Percentiles rank a stretch among this genome's conserved stretches.
These are phyloP conservation scores for Ardeotis arabs DNA, from an alignment of 2,113 vertebrate genomes.

Conservation along the genomic window DNA sequence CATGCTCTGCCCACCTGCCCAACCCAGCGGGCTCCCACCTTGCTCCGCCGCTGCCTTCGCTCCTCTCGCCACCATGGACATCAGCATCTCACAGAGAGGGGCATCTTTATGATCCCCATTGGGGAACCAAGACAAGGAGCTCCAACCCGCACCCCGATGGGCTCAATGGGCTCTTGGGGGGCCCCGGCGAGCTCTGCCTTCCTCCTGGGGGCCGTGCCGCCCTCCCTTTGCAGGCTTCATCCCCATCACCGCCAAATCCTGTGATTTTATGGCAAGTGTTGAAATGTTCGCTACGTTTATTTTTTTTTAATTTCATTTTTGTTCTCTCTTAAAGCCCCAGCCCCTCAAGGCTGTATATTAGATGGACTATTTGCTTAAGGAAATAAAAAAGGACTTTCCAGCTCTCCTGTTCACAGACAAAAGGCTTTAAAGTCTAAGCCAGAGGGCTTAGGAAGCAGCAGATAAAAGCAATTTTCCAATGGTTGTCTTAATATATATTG, in stretches of 20 bases:
- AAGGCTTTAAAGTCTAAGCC: constrained; percentile 31
- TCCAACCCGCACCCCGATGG: accelerated
- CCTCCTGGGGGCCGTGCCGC: accelerated
- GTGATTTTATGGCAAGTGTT: neutral
- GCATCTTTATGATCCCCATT: accelerated
- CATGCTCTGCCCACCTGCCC: neutral
- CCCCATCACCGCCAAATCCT: neutral
- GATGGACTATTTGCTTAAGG: constrained; percentile 44
- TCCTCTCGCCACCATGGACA: accelerated
- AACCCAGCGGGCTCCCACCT: neutral
- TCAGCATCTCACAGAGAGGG: accelerated
- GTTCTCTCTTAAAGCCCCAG: neutral
- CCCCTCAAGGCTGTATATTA: neutral
- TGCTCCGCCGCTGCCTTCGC: neutral
- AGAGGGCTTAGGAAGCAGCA: constrained; percentile 3
- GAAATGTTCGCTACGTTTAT: neutral
- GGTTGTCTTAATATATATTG: constrained; percentile 19
- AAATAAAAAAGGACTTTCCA: constrained; percentile 44
- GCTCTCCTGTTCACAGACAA: constrained; percentile 33
- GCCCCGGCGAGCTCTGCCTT: neutral
- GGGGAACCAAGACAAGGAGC: accelerated
- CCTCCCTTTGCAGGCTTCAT: neutral
- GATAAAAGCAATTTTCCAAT: constrained; percentile 42
- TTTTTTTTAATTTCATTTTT: neutral
- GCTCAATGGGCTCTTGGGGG: accelerated